Percentiles rank a stretch among this genome's conserved stretches.
Evolutionary conservation across 1,140 invertebrate genomes (phyloP).

Genomic region (Chironomus tepperi): DNA sequence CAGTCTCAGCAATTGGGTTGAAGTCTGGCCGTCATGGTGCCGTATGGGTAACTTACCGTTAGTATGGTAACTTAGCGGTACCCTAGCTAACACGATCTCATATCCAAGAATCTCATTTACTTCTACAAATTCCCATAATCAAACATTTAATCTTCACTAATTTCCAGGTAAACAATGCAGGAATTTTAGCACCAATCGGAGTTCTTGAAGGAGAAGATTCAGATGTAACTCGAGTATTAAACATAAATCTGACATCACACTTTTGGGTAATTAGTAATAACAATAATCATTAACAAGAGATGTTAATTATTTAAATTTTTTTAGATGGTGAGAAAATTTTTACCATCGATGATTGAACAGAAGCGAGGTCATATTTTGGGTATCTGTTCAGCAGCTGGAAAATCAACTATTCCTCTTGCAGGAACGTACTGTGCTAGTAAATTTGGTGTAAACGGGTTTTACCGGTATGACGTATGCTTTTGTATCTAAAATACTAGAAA

Average conservation of each 20-base stretch:
- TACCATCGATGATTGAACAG: slow-evolving; percentile 37
- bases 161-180: slow-evolving; percentile 34
- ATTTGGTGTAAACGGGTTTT: slow-evolving; percentile 38
- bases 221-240: slow-evolving; percentile 36
- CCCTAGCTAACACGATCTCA: too few species aligned
- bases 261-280: slow-evolving; percentile 32
- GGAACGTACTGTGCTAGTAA: slow-evolving; percentile 38
- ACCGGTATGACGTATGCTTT: too few species aligned
- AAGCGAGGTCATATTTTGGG: slow-evolving; percentile 37
- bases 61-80: too few species aligned
- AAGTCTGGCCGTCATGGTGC: too few species aligned
- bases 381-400: slow-evolving; percentile 33
- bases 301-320: not conserved
- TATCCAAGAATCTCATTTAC: too few species aligned
- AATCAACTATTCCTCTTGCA: slow-evolving; percentile 33
- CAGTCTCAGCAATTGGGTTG: too few species aligned
- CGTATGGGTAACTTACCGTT: too few species aligned
- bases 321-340: slow-evolving; percentile 36
- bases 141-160: too few species aligned
- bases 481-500: too few species aligned
- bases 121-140: too few species aligned
- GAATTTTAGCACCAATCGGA: slow-evolving; percentile 37
- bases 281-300: too few species aligned
- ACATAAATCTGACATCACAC: slow-evolving; percentile 37
- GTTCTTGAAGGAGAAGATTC: slow-evolving; percentile 33